Evolutionary conservation across 2,888 invertebrate genomes (phyloP).

Genomic region (Cabera pusaria): DNA sequence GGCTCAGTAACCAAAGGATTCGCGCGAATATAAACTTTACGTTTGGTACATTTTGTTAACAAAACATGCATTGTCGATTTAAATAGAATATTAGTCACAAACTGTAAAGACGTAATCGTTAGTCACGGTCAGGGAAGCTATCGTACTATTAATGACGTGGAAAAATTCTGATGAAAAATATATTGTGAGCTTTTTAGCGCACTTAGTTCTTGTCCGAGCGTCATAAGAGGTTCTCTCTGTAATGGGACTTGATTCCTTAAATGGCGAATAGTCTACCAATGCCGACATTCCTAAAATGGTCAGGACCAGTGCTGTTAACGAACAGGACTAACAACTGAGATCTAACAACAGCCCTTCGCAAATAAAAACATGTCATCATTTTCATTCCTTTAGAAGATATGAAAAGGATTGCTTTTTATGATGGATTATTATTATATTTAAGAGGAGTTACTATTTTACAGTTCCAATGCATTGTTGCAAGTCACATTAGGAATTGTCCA

Average conservation of each 20-base stretch:
- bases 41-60: conserved; percentile 51
- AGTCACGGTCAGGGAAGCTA: conserved; percentile 23
- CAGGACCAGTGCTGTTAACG: conserved; percentile 56
- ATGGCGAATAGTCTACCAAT: conserved; percentile 48
- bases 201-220: conserved; percentile 19
- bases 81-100: conserved; percentile 51
- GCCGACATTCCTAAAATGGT: conserved; percentile 61
- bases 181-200: conserved; percentile 12
- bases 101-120: conserved; percentile 36
- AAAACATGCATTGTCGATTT: conserved; percentile 45
- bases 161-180: conserved; percentile 24
- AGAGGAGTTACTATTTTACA: too few relatives aligned
- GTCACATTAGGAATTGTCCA: too few relatives aligned
- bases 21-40: conserved; percentile 51
- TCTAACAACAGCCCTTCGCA: conserved; percentile 44
- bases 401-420: too few relatives aligned
- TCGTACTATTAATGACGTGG: conserved; percentile 13
- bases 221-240: conserved; percentile 37
- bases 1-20: conserved; percentile 44
- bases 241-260: conserved; percentile 49
- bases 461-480: too few relatives aligned
- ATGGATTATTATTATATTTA: too few relatives aligned
- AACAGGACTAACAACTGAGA: conserved; percentile 39
- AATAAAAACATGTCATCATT: conserved; percentile 33
- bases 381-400: conserved; percentile 22